Evolutionary conservation across 2,113 vertebrate species (phyloP), one percentile per base, ranked within the genome.

Genomic region (Macroglossus sobrinus): DNA sequence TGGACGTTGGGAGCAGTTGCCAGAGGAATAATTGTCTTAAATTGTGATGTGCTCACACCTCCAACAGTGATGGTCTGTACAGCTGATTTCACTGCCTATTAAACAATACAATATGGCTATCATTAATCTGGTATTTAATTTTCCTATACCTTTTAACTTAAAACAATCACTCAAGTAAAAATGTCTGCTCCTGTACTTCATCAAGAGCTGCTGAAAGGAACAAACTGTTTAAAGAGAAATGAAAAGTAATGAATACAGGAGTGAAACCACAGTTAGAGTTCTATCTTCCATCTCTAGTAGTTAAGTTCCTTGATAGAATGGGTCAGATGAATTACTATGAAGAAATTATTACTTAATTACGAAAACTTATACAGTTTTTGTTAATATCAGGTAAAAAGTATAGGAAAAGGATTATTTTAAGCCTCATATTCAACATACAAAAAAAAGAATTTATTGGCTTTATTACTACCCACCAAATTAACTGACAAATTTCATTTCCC

Each of bases 1-100:
- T 99, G 99, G 96, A 99, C 99, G 50, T 99, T 99, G 6, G 99
- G 99, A 92, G 99, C 99, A 43, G 99, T 99, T 96, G 99, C 98
- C 98, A 99, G 98, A 4, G 99, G 99, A 98, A 99, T 99, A 98
- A 99, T 99, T 93, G 99, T 99, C 98, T 99, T 99, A 98, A 99
- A 99, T 55, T 99, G 99, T 92, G 99, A 99, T 53, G 99, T 97
- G 75, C 98, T 97, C 93, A 99, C 98, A 88, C 99, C 99, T 88
- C 99, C 99, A 76, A 99, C 98, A 40, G 99, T 97, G 98, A 99
- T 99, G 45, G 99, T 99, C 98, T 99, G 99, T 69, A 99, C 98
- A 30, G 98, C 96, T 96, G 99, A 98, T 97, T 99, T 99, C 94
- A 99, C 98, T 94, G 97, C 98, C 99, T 99, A 98, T 91, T 95